These are phyloP conservation scores for Chionis minor DNA, from an alignment of 2,113 vertebrate genomes.

Conservation along the genomic window DNA sequence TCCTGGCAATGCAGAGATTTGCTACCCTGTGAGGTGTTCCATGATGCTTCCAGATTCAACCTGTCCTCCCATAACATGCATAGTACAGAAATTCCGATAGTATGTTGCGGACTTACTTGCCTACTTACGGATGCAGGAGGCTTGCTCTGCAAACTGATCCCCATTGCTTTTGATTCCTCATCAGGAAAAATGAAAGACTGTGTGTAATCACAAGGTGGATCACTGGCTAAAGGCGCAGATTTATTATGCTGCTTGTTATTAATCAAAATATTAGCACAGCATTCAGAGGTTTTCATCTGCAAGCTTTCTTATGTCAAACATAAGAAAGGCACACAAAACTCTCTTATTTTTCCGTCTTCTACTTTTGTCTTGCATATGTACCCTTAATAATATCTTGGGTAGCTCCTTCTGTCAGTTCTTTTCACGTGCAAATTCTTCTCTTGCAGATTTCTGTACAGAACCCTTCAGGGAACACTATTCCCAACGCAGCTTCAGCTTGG, in stretches of 20 bases:
- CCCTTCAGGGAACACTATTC: constrained; percentile 88
- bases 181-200: background rate
- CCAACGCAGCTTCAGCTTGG: constrained; percentile 89
- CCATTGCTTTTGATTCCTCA: background rate
- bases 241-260: background rate
- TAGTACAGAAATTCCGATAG: background rate
- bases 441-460: constrained; percentile 89
- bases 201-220: background rate
- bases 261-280: background rate
- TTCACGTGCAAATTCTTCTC: background rate
- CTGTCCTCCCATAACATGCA: background rate
- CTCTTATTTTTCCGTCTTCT: background rate
- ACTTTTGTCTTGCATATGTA: background rate
- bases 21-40: background rate
- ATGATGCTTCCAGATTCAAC: background rate
- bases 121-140: background rate
- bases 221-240: background rate
- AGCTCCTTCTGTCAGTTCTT: background rate
- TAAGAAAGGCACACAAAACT: background rate
- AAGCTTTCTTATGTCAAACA: background rate
- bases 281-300: background rate
- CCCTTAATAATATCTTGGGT: background rate
- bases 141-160: background rate
- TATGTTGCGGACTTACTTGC: background rate
- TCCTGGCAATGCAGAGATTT: background rate